A percentile compares a stretch with the other conserved stretches of the same genome.
Conservation (phyloP, 2,888 invertebrate genomes). For the Ormia ochracea region DNA sequence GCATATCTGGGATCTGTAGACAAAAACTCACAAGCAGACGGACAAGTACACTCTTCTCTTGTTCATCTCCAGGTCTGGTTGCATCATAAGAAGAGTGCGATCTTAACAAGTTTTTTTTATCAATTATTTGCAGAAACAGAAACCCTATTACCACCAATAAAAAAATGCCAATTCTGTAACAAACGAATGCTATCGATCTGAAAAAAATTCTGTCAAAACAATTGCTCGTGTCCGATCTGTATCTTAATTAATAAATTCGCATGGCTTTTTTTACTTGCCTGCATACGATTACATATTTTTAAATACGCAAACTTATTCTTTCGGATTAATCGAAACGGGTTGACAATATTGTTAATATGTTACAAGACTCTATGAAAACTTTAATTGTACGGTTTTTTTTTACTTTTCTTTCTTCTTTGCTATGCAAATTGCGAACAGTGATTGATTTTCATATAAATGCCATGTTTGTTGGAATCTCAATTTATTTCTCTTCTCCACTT, state of each 20-base stretch:
- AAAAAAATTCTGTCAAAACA: neutral
- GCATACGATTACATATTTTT: too few species aligned
- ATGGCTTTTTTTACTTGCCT: neutral
- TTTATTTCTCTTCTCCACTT: constrained; percentile 15
- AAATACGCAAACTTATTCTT: neutral
- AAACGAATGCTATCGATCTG: neutral
- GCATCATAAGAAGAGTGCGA: too few species aligned
- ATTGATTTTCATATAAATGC: constrained; percentile 55
- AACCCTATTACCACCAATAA: too few species aligned
- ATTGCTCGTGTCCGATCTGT: neutral
- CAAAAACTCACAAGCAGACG: too few species aligned
- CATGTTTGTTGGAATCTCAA: constrained; percentile 30
- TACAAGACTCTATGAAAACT: constrained; percentile 50
- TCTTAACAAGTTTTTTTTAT: too few species aligned
- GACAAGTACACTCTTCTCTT: too few species aligned
- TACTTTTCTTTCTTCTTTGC: neutral
- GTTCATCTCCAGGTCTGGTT: too few species aligned
- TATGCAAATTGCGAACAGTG: neutral
- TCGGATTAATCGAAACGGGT: constrained; percentile 21
- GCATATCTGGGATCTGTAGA: too few species aligned
- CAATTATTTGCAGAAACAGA: too few species aligned
- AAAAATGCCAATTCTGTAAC: too few species aligned
- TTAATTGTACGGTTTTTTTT: constrained; percentile 30
- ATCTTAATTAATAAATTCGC: constrained; percentile 28
- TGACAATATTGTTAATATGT: constrained; percentile 40